Base-by-base conservation (phyloP, 2,797 vertebrate genomes). In the Bucorvus abyssinicus region DNA sequence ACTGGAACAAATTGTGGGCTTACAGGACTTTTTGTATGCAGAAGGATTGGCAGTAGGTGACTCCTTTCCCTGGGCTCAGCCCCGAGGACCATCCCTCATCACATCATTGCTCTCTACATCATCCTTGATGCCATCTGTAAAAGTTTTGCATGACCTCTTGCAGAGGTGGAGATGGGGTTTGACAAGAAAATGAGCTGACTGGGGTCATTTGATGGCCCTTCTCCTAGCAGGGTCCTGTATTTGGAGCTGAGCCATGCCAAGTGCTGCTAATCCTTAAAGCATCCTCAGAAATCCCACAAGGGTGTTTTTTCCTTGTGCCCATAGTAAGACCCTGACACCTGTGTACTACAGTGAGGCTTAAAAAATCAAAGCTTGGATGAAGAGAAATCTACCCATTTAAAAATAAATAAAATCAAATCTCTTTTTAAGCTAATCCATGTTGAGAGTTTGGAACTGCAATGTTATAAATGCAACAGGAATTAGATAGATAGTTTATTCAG, bases 81-180 rank as follows among this genome's bases (percentile, higher is more conserved):
- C 36, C 8, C 0, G 0, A 49, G 52, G 52, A 27, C 38, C 12
- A 11, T 56, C 26, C 40, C 12, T 47, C 27, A 5, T 69, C 45
- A 17, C 0, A 0, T 30, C 0, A 0, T 55, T 87, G 6, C 13
- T 79, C 14, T 52, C 53, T 32, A 1, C 7, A 2, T 32, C 55
- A 34, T 40, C 38, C 61, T 57, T 56, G 29, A 10, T 49, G n/a
- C 16, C 29, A 38, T 9, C 36, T 27, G 6, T n/a, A 50, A 30
- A 61, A 16, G n/a, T 60, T 75, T 76, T 60, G 22, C 20, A 20
- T 59, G 20, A 50, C 56, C 26, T 52, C 9, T 38, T 52, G 32
- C 27, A 11, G 10, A 17, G n/a, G n/a, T n/a, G n/a, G n/a, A n/a
- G n/a, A n/a, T n/a, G n/a, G 67, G 19, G 26, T 44, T 60, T 80